These are phyloP conservation scores for Chiroxiphia lanceolata DNA, from an alignment of 2,797 vertebrate genomes.

Conservation along the genomic window DNA sequence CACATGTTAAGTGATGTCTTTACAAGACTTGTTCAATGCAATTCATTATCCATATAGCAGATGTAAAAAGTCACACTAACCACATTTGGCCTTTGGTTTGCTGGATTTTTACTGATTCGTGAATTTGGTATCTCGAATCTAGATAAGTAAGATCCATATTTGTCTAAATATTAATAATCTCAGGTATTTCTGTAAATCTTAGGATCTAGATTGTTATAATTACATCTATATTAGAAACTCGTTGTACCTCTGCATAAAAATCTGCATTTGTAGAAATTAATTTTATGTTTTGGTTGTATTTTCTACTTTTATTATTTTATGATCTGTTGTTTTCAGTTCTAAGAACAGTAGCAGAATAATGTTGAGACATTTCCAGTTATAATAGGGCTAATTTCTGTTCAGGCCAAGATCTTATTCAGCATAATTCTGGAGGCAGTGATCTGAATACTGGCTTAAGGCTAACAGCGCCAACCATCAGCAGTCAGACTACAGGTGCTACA, in stretches of 20 bases:
- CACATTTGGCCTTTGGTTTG: neutral
- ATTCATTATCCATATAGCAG: neutral
- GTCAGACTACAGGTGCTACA: slow-evolving; percentile 76
- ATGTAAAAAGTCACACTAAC: neutral
- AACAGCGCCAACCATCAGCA: slow-evolving; percentile 74
- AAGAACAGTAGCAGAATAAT: neutral
- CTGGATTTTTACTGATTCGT: neutral
- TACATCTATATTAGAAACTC: neutral
- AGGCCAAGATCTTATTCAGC: slow-evolving; percentile 89
- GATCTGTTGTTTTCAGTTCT: neutral
- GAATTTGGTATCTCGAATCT: neutral
- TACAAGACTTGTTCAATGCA: neutral
- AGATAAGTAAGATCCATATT: neutral
- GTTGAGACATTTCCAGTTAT: neutral
- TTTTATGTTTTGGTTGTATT: neutral
- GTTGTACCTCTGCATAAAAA: neutral
- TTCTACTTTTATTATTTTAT: neutral
- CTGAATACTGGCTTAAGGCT: slow-evolving; percentile 81
- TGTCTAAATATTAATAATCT: neutral
- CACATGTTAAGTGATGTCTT: neutral
- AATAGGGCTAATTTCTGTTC: neutral
- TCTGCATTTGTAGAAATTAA: neutral
- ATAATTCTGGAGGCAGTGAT: slow-evolving; percentile 76
- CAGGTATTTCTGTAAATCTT: neutral
- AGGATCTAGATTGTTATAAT: neutral